Base-by-base conservation (phyloP, 2,113 vertebrate species). In the Cnemophilus loriae region DNA sequence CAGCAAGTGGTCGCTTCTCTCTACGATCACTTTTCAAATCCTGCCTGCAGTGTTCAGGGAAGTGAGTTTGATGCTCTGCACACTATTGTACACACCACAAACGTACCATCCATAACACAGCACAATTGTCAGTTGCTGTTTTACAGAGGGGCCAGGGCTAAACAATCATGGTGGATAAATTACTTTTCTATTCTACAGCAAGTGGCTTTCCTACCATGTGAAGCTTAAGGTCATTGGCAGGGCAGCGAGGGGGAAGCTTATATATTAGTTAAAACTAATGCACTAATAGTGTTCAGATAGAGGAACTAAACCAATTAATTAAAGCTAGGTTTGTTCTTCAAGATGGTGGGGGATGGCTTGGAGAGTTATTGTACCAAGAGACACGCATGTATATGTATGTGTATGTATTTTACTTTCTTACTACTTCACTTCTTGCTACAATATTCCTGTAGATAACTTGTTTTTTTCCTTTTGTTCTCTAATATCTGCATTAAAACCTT, bases 221-320 rank as follows among this genome's bases (percentile, higher is more conserved):
- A 84, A 95, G 85, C 91, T 83, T 89, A 93, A 97, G 97, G 97
- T 97, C 97, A 96, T 84, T 87, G 91, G 91, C 96, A 95, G 92
- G 98, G 97, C 96, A 96, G 68, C 0, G 7, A 67, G 75, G 68
- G 87, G 80, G 84, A 93, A 89, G 83, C 76, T 95, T 92, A 86
- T 93, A 87, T 89, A 95, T 95, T 97, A 95, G 94, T 96, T 96
- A 93, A 70, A 93, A 93, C 95, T 93, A 87, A 95, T 85, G 69
- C 75, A 79, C 89, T 96, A 96, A 95, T 89, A 88, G 91, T 91
- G 85, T 93, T 91, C 95, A 88, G 82, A 93, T 96, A 68, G 86
- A 94, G 81, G 95, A 90, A 83, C 81, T 92, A 81, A 87, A 71
- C 18, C 52, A 46, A 85, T 97, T 94, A 80, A 84, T 92, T 84